phyloP scores from a whole-genome alignment of 2,888 invertebrate genomes.

The Melinaea marsaeus region DNA sequence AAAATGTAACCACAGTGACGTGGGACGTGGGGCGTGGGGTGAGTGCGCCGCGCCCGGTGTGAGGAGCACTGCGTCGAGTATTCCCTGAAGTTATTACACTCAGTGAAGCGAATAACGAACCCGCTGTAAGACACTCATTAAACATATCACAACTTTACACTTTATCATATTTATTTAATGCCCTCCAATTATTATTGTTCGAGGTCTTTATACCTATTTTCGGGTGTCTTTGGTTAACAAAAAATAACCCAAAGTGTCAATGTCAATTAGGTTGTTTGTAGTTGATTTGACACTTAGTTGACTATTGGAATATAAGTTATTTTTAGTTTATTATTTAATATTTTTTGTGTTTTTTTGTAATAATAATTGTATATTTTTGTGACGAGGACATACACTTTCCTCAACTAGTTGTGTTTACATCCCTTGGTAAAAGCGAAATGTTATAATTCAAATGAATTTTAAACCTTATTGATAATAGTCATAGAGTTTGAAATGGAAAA shows the following conservation, averaged over 20 bases:
- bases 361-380: no score
- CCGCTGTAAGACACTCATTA: constrained; percentile 41
- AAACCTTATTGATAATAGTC: neutral
- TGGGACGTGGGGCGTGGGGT: no score
- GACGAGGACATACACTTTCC: constrained; percentile 16
- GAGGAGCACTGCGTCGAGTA: constrained; percentile 60
- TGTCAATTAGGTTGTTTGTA: no score
- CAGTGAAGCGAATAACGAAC: constrained; percentile 75
- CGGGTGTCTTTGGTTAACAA: no score
- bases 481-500: neutral
- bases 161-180: neutral
- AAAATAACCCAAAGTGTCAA: no score
- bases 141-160: neutral
- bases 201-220: no score
- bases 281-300: no score
- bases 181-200: no score
- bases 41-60: constrained; percentile 44
- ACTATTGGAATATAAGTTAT: no score
- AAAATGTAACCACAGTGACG: no score
- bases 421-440: constrained; percentile 12
- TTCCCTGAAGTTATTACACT: constrained; percentile 76
- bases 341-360: no score
- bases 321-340: no score
- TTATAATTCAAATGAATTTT: neutral
- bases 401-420: constrained; percentile 27